Evolutionary conservation across 2,888 invertebrate genomes (phyloP).

Genomic region (Vanessa cardui): DNA sequence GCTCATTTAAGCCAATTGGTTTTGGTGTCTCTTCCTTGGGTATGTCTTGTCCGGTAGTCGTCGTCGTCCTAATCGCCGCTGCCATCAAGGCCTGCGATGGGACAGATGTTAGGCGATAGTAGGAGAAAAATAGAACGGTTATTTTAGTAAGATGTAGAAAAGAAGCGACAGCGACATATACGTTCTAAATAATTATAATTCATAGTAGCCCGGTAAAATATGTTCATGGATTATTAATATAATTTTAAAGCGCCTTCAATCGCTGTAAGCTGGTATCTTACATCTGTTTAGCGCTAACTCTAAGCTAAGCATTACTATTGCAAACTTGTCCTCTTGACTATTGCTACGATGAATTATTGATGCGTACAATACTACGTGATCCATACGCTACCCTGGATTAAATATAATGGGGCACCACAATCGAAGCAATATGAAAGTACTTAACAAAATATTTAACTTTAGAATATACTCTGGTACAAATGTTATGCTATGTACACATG

Average conservation of each 20-base stretch:
- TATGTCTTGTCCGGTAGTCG: too few species aligned
- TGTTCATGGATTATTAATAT: slow-evolving; percentile 1
- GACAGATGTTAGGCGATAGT: too few species aligned
- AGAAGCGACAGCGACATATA: neutral
- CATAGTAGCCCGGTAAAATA: neutral
- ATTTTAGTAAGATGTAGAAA: neutral
- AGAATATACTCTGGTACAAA: neutral
- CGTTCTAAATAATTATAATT: neutral
- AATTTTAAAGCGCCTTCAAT: neutral
- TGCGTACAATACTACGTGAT: slow-evolving; percentile 67
- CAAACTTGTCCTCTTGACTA: slow-evolving; percentile 63
- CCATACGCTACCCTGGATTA: slow-evolving; percentile 49
- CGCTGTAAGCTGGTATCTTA: slow-evolving; percentile 22
- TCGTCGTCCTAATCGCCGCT: too few species aligned
- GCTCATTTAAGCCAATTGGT: too few species aligned
- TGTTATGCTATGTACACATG: neutral
- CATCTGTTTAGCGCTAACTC: slow-evolving; percentile 25
- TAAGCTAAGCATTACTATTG: slow-evolving; percentile 66
- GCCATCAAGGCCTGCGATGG: too few species aligned
- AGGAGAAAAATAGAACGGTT: too few species aligned
- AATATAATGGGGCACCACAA: slow-evolving; percentile 35
- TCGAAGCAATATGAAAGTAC: slow-evolving; percentile 6
- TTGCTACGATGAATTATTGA: slow-evolving; percentile 75
- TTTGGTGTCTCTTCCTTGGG: too few species aligned
- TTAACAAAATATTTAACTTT: neutral